Conservation (phyloP, 2,797 vertebrate species). For the Smutsia temminckii region DNA sequence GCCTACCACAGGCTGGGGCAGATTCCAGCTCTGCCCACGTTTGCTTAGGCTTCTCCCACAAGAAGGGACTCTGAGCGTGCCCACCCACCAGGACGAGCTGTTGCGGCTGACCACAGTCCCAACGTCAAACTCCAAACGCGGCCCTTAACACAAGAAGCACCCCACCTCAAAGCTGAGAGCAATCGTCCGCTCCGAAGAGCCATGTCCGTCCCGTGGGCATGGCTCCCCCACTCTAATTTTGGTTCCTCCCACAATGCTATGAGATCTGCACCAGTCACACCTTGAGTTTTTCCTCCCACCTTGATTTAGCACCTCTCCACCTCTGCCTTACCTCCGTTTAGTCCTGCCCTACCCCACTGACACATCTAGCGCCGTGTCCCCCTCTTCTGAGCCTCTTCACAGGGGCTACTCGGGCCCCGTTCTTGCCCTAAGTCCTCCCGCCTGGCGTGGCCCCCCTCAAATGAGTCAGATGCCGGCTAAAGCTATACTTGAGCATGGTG, state of each 20-base stretch:
- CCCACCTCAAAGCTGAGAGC: not conserved
- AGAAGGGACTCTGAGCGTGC: not conserved
- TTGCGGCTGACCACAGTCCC: not conserved
- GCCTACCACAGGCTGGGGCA: not conserved
- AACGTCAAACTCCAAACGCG: not conserved
- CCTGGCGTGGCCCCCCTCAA: not conserved
- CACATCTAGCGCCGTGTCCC: rapidly evolving
- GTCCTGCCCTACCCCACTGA: not conserved
- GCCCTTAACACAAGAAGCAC: not conserved
- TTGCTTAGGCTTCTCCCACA: not conserved
- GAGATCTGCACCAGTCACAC: not conserved
- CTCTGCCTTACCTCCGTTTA: not conserved
- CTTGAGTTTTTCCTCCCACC: not conserved
- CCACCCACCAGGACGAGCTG: not conserved
- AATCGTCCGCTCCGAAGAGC: rapidly evolving
- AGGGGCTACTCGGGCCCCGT: not conserved
- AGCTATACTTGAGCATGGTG: not conserved
- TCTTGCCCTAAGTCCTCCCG: not conserved
- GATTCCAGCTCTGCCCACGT: not conserved
- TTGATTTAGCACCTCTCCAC: not conserved
- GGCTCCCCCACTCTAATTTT: not conserved
- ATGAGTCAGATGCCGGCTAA: not conserved
- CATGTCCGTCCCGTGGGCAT: rapidly evolving
- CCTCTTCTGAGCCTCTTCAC: not conserved
- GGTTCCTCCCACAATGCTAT: not conserved